Conservation (phyloP, 2,113 vertebrate genomes). For the Paramisgurnus dabryanus region DNA sequence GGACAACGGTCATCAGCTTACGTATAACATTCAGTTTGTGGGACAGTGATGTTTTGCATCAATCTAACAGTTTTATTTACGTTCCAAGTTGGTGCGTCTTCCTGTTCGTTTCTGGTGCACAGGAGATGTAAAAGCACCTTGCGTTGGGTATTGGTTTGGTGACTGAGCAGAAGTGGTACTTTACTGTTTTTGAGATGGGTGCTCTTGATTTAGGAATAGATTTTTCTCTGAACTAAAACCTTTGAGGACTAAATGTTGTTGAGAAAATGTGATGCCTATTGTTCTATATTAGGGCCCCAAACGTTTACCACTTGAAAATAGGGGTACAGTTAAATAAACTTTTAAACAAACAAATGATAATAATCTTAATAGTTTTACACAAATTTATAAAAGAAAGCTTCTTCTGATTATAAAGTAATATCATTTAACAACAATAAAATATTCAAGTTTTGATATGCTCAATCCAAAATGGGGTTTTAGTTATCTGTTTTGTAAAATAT, state of each 20-base stretch:
- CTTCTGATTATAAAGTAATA: background rate
- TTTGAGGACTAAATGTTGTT: background rate
- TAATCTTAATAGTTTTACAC: background rate
- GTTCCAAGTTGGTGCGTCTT: background rate
- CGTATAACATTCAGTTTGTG: conserved; percentile 85
- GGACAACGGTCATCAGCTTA: conserved; percentile 97
- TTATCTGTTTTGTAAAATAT: conserved; percentile 53
- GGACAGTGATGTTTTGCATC: conserved; percentile 70
- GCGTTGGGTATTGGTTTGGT: background rate
- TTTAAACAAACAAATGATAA: background rate
- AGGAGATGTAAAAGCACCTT: background rate
- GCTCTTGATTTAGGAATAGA: background rate
- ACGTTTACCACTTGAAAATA: background rate
- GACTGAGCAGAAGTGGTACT: background rate
- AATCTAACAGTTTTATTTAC: background rate
- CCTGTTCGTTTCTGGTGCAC: background rate
- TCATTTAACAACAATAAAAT: background rate
- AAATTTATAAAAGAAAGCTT: background rate
- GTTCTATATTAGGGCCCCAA: background rate
- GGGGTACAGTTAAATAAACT: background rate
- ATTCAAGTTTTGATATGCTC: conserved; percentile 12
- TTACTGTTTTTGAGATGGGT: background rate
- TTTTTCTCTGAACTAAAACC: background rate
- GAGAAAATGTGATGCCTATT: background rate
- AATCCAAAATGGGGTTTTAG: conserved; percentile 4